phyloP scores from a whole-genome alignment of 1,140 invertebrate genomes.

The Mercenaria mercenaria region DNA sequence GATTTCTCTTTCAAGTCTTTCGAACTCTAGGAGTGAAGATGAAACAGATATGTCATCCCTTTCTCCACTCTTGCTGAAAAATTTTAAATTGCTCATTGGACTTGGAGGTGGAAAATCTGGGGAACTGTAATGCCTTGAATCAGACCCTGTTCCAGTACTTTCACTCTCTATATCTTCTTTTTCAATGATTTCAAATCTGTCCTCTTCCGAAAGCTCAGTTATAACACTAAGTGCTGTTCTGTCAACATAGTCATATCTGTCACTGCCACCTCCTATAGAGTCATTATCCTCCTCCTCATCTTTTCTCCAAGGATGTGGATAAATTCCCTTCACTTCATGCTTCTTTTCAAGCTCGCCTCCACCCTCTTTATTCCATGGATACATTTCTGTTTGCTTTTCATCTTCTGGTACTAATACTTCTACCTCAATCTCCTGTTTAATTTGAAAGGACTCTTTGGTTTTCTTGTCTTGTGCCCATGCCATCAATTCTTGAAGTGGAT shows the following conservation, averaged over 20 bases:
- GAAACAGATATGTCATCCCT: slow-evolving; percentile 86
- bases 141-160: slow-evolving; percentile 71
- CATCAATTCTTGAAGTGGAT: slow-evolving; percentile 48
- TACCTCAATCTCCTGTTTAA: slow-evolving; percentile 86
- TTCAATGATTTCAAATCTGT: slow-evolving; percentile 83
- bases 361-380: slow-evolving; percentile 53
- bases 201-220: slow-evolving; percentile 83
- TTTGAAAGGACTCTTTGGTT: slow-evolving; percentile 87
- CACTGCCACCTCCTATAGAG: slow-evolving; percentile 80
- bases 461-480: slow-evolving; percentile 87
- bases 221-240: slow-evolving; percentile 83
- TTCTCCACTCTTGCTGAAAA: slow-evolving; percentile 86
- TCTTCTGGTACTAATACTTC: slow-evolving; percentile 55
- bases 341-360: slow-evolving; percentile 10
- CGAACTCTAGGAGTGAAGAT: slow-evolving; percentile 87
- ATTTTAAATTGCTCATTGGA: slow-evolving; percentile 75
- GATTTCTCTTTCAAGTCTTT: slow-evolving; percentile 86
- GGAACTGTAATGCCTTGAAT: slow-evolving; percentile 76
- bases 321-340: slow-evolving; percentile 59
- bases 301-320: slow-evolving; percentile 88
- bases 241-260: slow-evolving; percentile 83
- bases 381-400: slow-evolving; percentile 54
- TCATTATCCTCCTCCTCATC: slow-evolving; percentile 87
- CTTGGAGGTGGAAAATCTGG: slow-evolving; percentile 77
- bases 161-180: slow-evolving; percentile 82